A percentile compares a stretch with the other conserved stretches of the same genome.
phyloP scores from a whole-genome alignment of 2,797 vertebrate genomes.

The Pseudochromis fuscus region DNA sequence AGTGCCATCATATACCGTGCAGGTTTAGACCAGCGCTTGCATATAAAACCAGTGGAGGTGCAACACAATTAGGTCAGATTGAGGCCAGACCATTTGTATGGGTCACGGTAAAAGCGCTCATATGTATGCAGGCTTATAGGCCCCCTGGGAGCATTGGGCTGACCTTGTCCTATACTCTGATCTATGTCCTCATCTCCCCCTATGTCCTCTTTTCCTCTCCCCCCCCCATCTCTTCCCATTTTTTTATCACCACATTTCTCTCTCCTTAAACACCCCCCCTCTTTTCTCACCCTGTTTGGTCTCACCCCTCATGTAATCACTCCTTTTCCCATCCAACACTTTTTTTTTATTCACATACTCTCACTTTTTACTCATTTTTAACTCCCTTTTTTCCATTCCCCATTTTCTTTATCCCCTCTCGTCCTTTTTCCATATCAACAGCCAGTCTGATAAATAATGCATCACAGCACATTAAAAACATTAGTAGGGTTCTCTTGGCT shows the following conservation, averaged over 20 bases:
- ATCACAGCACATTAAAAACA: slow-evolving; percentile 86
- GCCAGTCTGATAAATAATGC: slow-evolving; percentile 86
- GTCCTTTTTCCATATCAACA: slow-evolving; percentile 80
- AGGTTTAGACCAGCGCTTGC: slow-evolving; percentile 50
- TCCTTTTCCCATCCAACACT: neutral
- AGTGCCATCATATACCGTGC: slow-evolving; percentile 18
- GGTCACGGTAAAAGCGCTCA: slow-evolving; percentile 79
- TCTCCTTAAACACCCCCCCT: slow-evolving; percentile 23
- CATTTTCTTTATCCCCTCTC: slow-evolving; percentile 58
- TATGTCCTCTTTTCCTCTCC: slow-evolving; percentile 59
- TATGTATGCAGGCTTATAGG: slow-evolving; percentile 79
- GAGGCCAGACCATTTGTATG: slow-evolving; percentile 76
- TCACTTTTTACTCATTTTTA: slow-evolving; percentile 54
- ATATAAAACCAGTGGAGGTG: slow-evolving; percentile 64
- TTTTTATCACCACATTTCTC: slow-evolving; percentile 58
- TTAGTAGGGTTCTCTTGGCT: slow-evolving; percentile 82
- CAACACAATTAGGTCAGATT: slow-evolving; percentile 79
- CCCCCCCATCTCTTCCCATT: slow-evolving; percentile 38
- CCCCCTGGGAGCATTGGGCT: slow-evolving; percentile 70
- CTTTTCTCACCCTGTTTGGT: slow-evolving; percentile 22
- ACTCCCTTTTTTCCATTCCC: slow-evolving; percentile 42
- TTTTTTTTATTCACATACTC: slow-evolving; percentile 22
- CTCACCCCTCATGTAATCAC: slow-evolving; percentile 26
- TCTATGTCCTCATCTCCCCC: slow-evolving; percentile 79
- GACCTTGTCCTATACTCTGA: slow-evolving; percentile 81